Conservation (phyloP, 2,888 invertebrate species). For the Villa cingulata region DNA sequence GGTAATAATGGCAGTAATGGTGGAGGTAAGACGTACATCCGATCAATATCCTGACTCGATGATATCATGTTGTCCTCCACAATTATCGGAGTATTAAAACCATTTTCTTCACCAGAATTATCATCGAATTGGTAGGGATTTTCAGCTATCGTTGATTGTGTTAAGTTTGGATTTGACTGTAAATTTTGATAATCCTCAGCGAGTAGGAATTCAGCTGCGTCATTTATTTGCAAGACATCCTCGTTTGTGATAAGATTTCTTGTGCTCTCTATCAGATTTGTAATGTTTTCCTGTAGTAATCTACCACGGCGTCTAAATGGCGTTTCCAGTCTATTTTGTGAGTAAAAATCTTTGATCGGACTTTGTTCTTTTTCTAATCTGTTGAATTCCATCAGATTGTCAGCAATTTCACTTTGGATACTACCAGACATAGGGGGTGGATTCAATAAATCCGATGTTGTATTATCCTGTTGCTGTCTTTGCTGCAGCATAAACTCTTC, state of each 20-base stretch:
- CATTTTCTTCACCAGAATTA: no score
- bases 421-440: no score
- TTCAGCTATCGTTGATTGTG: background rate
- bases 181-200: conserved; percentile 20
- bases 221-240: conserved; percentile 50
- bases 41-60: conserved; percentile 8
- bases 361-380: no score
- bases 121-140: background rate
- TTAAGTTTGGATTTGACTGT: background rate
- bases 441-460: no score
- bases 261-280: background rate
- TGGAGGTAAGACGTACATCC: conserved; percentile 16
- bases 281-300: no score
- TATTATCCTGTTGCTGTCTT: background rate
- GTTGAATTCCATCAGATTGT: no score
- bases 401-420: no score
- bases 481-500: background rate
- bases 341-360: no score
- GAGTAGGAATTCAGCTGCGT: conserved; percentile 28
- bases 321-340: no score
- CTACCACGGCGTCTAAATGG: no score
- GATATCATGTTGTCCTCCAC: conserved; percentile 25
- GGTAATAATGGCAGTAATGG: background rate
- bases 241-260: conserved; percentile 46
- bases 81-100: conserved; percentile 37